These are phyloP conservation scores for Bergia puertoricense DNA, from an alignment of 92 coral and sea anemone species.

Conservation along the genomic window DNA sequence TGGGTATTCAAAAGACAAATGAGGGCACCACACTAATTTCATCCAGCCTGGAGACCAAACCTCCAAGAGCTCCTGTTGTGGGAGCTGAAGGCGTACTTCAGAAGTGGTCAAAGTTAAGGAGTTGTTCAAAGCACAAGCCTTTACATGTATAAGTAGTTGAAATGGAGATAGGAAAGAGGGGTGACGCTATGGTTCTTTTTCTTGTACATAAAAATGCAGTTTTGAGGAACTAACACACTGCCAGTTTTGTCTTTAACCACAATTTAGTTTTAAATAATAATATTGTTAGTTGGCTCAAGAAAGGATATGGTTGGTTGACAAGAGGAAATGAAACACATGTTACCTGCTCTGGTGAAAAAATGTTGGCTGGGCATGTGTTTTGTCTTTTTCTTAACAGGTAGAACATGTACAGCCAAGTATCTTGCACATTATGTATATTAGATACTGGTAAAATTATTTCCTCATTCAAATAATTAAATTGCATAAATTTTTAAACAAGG, in stretches of 20 bases:
- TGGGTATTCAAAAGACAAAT: too few species aligned
- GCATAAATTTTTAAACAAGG: too few species aligned
- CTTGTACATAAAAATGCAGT: too few species aligned
- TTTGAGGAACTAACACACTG: neutral
- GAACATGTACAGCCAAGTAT: neutral
- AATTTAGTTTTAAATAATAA: too few species aligned
- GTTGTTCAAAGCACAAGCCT: neutral
- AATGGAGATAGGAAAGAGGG: neutral
- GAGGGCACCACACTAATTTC: too few species aligned
- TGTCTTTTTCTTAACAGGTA: neutral
- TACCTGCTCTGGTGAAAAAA: neutral
- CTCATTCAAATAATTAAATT: neutral
- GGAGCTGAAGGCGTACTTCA: too few species aligned
- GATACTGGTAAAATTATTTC: too few species aligned
- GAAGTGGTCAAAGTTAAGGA: neutral
- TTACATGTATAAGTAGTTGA: neutral
- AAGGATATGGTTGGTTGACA: neutral
- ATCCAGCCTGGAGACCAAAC: too few species aligned
- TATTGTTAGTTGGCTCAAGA: neutral
- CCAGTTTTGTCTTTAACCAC: neutral
- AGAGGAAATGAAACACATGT: neutral
- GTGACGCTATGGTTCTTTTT: too few species aligned
- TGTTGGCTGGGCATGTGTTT: neutral
- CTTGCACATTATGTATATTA: neutral
- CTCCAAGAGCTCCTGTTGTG: too few species aligned